Evolutionary conservation across 2,888 invertebrate genomes (phyloP), one percentile per base, ranked within the genome.

Genomic region (Mythimna ferrago): DNA sequence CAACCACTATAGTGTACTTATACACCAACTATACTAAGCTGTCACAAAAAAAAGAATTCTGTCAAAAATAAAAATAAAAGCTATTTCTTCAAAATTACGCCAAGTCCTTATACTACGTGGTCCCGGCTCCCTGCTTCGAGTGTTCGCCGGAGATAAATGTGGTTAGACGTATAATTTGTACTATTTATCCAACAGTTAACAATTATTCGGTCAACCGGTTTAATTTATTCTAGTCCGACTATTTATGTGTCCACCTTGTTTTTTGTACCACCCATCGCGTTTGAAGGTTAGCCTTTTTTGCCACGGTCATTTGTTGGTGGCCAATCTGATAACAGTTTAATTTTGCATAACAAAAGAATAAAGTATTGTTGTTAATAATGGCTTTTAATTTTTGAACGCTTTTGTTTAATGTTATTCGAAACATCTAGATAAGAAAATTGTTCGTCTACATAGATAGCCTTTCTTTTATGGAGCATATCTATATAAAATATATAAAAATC

Each of bases 141-240:
- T 94, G 94, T 93, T 93, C 90, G 87, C 83, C 83, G 78, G 91
- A 94, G 94, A 94, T 94, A 94, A 94, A 93, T 93, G 93, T 89
- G 92, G 92, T 91, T 89, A 88, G 89, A 88, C 86, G 90, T 91
- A 90, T 90, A 91, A 92, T 92, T 92, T 91, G 91, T 90, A 88
- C 83, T 91, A 91, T 92, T 92, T 91, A 91, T 90, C 89, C 85
- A 85, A 71, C 84, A 84, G 84, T 86, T 89, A 88, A 87, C 90
- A 89, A 90, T 91, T 90, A 91, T 89, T 85, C 88, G 88, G 88
- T 83, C 86, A 86, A 72, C 54, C 80, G 71, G 60, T 74, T 79
- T 86, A 87, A 87, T 85, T 87, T 86, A 86, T 87, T 77, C 86
- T 62, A 81, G 71, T 54, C 76, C 73, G 66, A 73, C 71, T 86